phyloP scores from a whole-genome alignment of 64 coral and sea anemone genomes.

The Montipora sp. region DNA sequence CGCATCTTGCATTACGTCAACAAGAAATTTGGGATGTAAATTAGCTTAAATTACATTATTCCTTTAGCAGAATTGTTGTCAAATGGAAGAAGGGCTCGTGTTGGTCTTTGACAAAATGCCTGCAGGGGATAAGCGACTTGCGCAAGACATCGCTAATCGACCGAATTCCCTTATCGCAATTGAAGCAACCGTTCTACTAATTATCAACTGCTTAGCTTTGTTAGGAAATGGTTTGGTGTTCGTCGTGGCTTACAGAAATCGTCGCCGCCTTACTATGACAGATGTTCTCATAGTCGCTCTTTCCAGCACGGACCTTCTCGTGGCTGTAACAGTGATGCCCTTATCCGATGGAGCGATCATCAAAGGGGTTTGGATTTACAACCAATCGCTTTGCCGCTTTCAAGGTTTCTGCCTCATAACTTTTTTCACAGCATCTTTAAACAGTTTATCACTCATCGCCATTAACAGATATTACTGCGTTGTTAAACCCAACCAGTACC shows the following conservation, averaged over 20 bases:
- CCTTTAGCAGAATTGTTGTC: no score
- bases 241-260: conserved; percentile 71
- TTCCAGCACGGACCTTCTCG: conserved; percentile 62
- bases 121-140: neutral
- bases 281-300: conserved; percentile 75
- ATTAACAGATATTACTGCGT: conserved; percentile 88
- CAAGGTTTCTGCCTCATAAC: conserved; percentile 42
- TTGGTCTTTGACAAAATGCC: neutral
- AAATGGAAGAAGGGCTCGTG: no score
- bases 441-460: conserved; percentile 76
- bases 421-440: conserved; percentile 70
- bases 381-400: conserved; percentile 21
- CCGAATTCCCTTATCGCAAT: conserved; percentile 33
- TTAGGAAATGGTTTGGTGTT: conserved; percentile 71
- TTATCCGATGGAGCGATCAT: conserved; percentile 59
- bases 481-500: conserved; percentile 82
- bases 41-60: no score
- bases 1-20: no score
- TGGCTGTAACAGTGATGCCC: conserved; percentile 63
- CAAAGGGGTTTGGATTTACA: conserved; percentile 66
- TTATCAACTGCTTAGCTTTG: conserved; percentile 63
- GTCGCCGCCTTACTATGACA: conserved; percentile 62
- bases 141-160: conserved; percentile 10
- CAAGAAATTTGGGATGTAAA: no score
- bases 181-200: conserved; percentile 57